Conservation (phyloP, 1,140 invertebrate genomes). For the Lordiphosa stackelbergi region DNA sequence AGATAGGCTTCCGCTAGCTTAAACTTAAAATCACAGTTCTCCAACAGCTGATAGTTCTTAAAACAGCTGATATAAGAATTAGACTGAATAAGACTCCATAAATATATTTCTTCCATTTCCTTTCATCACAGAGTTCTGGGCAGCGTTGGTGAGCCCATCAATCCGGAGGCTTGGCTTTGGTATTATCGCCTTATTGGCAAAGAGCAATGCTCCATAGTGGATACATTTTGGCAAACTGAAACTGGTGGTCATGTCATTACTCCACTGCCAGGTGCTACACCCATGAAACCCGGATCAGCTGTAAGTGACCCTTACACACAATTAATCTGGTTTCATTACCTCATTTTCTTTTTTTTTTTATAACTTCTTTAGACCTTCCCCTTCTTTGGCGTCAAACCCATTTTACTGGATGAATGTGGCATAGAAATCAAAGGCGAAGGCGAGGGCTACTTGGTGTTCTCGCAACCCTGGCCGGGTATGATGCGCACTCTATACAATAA, state of each 20-base stretch:
- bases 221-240: constrained; percentile 99
- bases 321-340: neutral
- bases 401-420: constrained; percentile 92
- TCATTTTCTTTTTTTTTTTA: neutral
- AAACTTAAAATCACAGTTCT: too few relatives aligned
- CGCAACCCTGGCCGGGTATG: constrained; percentile 96
- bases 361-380: constrained; percentile 88
- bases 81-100: too few relatives aligned
- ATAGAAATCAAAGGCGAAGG: constrained; percentile 90
- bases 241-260: constrained; percentile 97
- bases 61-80: too few relatives aligned
- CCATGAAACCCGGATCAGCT: constrained; percentile 97
- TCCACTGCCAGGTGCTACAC: constrained; percentile 94
- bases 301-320: constrained; percentile 81
- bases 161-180: constrained; percentile 99
- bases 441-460: constrained; percentile 96
- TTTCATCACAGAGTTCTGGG: constrained; percentile 85
- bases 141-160: constrained; percentile 98
- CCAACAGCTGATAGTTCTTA: too few relatives aligned
- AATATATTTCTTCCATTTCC: constrained; percentile 1
- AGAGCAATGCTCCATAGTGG: constrained; percentile 91
- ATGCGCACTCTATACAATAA: constrained; percentile 96
- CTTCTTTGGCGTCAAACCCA: constrained; percentile 96
- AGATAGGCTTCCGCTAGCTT: too few relatives aligned
- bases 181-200: constrained; percentile 93